These are phyloP conservation scores for Ophioninae sp. DNA, from an alignment of 2,888 invertebrate species.

Conservation along the genomic window DNA sequence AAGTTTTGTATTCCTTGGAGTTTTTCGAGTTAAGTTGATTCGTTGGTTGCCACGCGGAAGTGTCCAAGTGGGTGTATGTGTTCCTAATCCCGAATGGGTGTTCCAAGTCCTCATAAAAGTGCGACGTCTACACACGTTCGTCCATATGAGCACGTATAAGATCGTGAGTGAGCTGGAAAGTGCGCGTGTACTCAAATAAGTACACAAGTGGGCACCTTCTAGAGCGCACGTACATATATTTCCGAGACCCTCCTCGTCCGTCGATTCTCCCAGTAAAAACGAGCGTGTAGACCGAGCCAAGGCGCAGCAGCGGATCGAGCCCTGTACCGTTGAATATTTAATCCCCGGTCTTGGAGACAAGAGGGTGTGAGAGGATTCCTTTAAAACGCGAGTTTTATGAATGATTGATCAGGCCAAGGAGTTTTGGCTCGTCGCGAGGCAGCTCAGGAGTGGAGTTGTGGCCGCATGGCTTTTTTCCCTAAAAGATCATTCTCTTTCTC, in stretches of 20 bases:
- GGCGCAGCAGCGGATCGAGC: slow-evolving; percentile 40
- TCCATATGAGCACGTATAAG: too few species aligned
- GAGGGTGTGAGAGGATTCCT: slow-evolving; percentile 69
- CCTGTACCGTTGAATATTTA: slow-evolving; percentile 72
- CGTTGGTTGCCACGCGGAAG: too few species aligned
- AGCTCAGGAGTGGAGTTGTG: slow-evolving; percentile 26
- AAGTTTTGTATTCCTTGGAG: too few species aligned
- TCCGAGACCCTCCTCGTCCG: slow-evolving; percentile 23
- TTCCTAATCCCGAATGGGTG: too few species aligned
- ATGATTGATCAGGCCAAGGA: slow-evolving; percentile 67
- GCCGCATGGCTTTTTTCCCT: slow-evolving; percentile 20
- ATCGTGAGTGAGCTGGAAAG: too few species aligned
- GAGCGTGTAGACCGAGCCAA: slow-evolving; percentile 51
- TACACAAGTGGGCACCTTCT: too few species aligned
- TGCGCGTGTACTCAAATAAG: too few species aligned
- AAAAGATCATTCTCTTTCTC: neutral
- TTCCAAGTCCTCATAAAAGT: too few species aligned
- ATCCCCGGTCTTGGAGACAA: slow-evolving; percentile 59
- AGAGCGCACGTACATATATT: slow-evolving; percentile 20
- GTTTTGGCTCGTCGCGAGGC: slow-evolving; percentile 29
- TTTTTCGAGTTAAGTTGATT: too few species aligned
- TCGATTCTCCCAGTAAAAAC: slow-evolving; percentile 58
- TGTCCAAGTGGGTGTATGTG: too few species aligned
- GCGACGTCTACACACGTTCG: too few species aligned
- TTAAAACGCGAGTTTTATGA: slow-evolving; percentile 75